A percentile compares a stretch with the other conserved stretches of the same genome.
Evolutionary conservation across 2,113 vertebrate genomes (phyloP).

Genomic region (Apteryx mantelli): DNA sequence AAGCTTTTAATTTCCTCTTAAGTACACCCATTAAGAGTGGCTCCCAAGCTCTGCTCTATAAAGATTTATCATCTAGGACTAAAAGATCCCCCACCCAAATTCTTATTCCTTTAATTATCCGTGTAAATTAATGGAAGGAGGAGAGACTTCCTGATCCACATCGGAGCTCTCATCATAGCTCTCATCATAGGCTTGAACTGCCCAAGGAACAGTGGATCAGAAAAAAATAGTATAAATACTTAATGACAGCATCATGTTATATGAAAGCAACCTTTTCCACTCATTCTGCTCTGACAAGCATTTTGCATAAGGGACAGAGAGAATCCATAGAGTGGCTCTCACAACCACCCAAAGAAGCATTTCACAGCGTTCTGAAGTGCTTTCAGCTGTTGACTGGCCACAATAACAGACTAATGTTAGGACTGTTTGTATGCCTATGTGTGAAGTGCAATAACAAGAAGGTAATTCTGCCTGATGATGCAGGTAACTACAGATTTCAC

Average conservation of each 20-base stretch:
- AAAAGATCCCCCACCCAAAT: neutral
- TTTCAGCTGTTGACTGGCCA: too few relatives aligned
- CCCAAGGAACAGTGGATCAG: neutral
- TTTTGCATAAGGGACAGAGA: neutral
- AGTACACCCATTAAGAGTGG: neutral
- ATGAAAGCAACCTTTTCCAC: neutral
- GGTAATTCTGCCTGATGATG: neutral
- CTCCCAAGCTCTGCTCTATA: neutral
- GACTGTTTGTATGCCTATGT: neutral
- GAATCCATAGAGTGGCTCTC: neutral
- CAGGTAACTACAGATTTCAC: neutral
- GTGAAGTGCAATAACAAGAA: neutral
- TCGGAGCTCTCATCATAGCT: neutral
- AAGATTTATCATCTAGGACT: conserved; percentile 20
- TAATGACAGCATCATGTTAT: neutral
- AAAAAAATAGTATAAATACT: neutral
- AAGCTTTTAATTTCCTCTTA: conserved; percentile 53
- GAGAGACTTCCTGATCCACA: neutral
- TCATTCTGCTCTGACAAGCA: neutral
- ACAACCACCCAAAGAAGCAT: neutral
- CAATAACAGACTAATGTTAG: neutral
- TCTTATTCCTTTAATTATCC: neutral
- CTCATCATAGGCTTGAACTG: neutral
- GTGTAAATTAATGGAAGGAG: neutral
- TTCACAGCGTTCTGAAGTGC: neutral